These are phyloP conservation scores for Porites rus DNA, from an alignment of 92 coral and sea anemone genomes.

Conservation along the genomic window DNA sequence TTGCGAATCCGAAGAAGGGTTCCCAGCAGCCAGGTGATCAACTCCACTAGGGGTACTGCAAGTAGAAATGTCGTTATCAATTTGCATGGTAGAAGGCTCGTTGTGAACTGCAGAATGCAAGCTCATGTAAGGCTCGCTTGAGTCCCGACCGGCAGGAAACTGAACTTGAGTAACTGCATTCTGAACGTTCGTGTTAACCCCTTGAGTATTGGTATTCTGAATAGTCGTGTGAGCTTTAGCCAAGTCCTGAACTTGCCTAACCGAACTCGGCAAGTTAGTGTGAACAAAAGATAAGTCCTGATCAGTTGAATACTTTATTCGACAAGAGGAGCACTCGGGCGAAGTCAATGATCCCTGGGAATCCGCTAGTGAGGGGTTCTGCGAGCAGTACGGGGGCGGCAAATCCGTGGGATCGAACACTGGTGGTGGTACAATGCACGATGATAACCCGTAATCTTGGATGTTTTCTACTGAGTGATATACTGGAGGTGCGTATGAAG, in stretches of 20 bases:
- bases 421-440: constrained; percentile 93
- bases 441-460: constrained; percentile 80
- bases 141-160: not conserved
- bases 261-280: not conserved
- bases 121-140: not conserved
- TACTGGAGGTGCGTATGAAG: constrained; percentile 95
- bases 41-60: constrained; percentile 15
- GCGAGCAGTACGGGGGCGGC: constrained; percentile 97
- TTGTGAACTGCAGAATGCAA: not conserved
- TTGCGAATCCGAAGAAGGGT: constrained; percentile 8
- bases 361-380: constrained; percentile 86
- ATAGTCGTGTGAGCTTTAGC: not conserved
- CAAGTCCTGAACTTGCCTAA: not conserved
- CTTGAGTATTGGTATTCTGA: too few relatives aligned
- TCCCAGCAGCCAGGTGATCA: not conserved
- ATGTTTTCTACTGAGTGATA: constrained; percentile 86
- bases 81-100: not conserved
- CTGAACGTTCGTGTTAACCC: too few relatives aligned
- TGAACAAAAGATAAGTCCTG: constrained; percentile 9
- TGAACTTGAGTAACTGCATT: too few relatives aligned
- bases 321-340: constrained; percentile 26
- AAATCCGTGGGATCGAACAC: constrained; percentile 97
- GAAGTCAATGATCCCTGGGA: constrained; percentile 67
- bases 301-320: not conserved
- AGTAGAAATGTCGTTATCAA: not conserved